These are phyloP conservation scores for Rhinogobio ventralis DNA, from an alignment of 2,797 vertebrate species.

Conservation along the genomic window DNA sequence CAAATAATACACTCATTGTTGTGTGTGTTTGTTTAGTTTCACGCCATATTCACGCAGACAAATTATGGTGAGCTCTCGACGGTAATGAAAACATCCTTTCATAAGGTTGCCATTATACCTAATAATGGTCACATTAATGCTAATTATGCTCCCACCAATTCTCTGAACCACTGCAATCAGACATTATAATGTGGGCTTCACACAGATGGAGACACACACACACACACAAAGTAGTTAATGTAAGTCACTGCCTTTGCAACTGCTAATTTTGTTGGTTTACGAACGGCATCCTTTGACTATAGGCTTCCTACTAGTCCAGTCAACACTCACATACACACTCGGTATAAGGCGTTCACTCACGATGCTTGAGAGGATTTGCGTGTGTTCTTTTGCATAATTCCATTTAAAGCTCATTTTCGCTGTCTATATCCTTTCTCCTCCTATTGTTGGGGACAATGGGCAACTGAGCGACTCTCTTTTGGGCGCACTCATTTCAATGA, in stretches of 20 bases:
- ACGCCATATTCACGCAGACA: neutral
- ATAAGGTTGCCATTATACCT: slow-evolving; percentile 62
- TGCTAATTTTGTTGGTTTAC: slow-evolving; percentile 54
- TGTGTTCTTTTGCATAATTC: slow-evolving; percentile 68
- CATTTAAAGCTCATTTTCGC: slow-evolving; percentile 63
- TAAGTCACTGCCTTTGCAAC: slow-evolving; percentile 44
- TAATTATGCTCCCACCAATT: slow-evolving; percentile 78
- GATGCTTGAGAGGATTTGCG: slow-evolving; percentile 64
- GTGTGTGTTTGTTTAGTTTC: neutral
- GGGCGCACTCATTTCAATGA: slow-evolving; percentile 47
- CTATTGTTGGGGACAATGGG: slow-evolving; percentile 64
- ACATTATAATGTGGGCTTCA: slow-evolving; percentile 68
- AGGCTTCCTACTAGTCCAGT: neutral
- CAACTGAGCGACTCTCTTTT: slow-evolving; percentile 51
- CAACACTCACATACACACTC: slow-evolving; percentile 24
- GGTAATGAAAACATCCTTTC: slow-evolving; percentile 18
- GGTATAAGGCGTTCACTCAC: slow-evolving; percentile 42
- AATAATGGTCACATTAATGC: slow-evolving; percentile 77
- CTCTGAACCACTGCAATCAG: slow-evolving; percentile 72
- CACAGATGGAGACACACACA: neutral
- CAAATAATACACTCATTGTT: slow-evolving; percentile 6
- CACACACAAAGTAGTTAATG: slow-evolving; percentile 52
- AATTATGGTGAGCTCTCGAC: neutral
- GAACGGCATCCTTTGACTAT: neutral
- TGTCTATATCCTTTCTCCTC: slow-evolving; percentile 59